phyloP scores from a whole-genome alignment of 1,140 invertebrate genomes.

The Mya arenaria region DNA sequence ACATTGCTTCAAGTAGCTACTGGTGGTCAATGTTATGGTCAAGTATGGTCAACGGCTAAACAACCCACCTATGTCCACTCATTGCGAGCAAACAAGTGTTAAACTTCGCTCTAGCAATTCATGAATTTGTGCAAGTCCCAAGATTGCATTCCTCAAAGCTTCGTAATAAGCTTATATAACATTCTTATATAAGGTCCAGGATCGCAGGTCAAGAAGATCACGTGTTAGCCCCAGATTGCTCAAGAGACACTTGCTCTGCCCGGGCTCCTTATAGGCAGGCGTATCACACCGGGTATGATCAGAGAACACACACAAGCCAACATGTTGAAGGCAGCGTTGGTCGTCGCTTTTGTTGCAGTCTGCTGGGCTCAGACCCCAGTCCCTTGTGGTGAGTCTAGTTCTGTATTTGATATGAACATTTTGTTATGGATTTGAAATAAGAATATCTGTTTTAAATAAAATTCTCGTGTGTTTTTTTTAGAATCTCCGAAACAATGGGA shows the following conservation, averaged over 20 bases:
- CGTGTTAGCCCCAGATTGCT: background rate
- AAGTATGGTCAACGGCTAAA: too few relatives aligned
- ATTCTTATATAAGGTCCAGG: background rate
- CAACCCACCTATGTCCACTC: too few relatives aligned
- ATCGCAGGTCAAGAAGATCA: background rate
- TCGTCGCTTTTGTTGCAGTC: constrained; percentile 33
- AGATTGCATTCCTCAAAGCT: background rate
- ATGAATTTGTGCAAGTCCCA: too few relatives aligned
- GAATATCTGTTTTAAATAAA: background rate
- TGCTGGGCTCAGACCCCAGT: constrained; percentile 21
- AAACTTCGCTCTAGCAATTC: too few relatives aligned
- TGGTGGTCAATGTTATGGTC: too few relatives aligned
- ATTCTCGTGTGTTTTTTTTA: background rate
- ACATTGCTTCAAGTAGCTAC: too few relatives aligned
- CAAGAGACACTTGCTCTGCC: background rate
- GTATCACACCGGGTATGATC: background rate
- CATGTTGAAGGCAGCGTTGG: constrained; percentile 7
- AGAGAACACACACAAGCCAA: background rate
- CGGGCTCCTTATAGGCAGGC: background rate
- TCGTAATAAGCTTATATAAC: background rate
- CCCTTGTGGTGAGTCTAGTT: constrained; percentile 15
- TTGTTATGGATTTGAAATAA: background rate
- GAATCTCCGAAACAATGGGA: constrained; percentile 48
- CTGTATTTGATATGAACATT: background rate
- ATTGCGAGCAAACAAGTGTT: too few relatives aligned